A percentile compares a stretch with the other conserved stretches of the same genome.
phyloP scores from a whole-genome alignment of 2,797 vertebrate genomes.

The Martes flavigula region DNA sequence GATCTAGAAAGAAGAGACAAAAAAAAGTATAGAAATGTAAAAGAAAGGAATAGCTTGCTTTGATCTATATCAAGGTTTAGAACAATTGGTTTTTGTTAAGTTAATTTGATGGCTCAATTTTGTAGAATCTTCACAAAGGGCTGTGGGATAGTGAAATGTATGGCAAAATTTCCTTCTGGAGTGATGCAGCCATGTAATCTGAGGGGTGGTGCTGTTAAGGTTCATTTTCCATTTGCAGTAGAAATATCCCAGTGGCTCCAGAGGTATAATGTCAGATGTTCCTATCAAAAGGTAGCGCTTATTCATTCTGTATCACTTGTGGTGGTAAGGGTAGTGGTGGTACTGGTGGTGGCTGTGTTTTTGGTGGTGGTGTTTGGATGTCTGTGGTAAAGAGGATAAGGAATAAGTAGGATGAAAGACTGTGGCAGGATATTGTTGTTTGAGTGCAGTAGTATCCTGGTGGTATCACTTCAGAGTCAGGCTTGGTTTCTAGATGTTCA shows the following conservation, averaged over 20 bases:
- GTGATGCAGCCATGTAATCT: neutral
- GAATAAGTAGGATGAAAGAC: neutral
- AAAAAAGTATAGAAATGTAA: neutral
- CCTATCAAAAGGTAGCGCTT: neutral
- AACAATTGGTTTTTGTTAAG: neutral
- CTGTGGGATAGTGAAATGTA: neutral
- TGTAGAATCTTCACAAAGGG: neutral
- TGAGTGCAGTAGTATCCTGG: neutral
- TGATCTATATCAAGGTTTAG: neutral
- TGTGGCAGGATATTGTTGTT: neutral
- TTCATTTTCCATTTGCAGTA: neutral
- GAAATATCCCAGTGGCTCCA: neutral
- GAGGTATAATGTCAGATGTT: neutral
- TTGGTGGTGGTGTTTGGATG: neutral
- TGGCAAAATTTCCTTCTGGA: neutral
- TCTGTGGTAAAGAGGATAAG: neutral
- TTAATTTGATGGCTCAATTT: neutral
- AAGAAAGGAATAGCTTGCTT: neutral
- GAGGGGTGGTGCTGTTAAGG: neutral
- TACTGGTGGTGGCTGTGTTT: neutral
- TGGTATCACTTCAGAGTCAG: neutral
- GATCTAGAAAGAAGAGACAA: neutral
- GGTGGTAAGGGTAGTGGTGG: neutral
- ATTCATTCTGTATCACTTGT: neutral
- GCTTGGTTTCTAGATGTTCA: neutral